Percentiles rank a stretch among this genome's conserved stretches.
phyloP scores from a whole-genome alignment of 1,140 invertebrate species.

The Streblospio benedicti region DNA sequence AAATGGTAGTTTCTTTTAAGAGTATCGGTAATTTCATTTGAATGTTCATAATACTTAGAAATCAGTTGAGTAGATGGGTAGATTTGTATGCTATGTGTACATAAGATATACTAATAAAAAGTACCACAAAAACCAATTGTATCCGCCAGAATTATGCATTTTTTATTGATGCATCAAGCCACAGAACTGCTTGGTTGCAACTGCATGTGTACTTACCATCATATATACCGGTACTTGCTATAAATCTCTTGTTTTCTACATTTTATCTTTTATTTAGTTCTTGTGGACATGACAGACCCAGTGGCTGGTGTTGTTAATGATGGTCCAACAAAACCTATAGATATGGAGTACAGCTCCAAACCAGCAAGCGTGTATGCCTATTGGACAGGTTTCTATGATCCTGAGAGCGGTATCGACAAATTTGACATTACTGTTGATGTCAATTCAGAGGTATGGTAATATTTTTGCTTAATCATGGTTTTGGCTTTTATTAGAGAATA shows the following conservation, averaged over 20 bases:
- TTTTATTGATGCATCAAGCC: not conserved
- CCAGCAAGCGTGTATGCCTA: slow-evolving; percentile 24
- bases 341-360: slow-evolving; percentile 17
- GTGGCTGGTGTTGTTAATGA: slow-evolving; percentile 17
- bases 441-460: slow-evolving; percentile 16
- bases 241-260: no score
- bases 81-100: no score
- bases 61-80: no score
- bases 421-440: slow-evolving; percentile 21
- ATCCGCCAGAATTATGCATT: not conserved
- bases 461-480: no score
- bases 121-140: no score
- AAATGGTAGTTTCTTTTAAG: no score
- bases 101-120: no score
- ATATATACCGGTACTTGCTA: no score
- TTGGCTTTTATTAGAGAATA: no score
- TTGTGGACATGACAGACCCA: slow-evolving; percentile 23
- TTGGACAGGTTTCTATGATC: slow-evolving; percentile 26
- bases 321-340: slow-evolving; percentile 18
- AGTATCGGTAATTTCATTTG: no score
- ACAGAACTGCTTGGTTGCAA: not conserved
- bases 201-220: no score
- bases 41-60: no score
- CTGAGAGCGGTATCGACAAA: slow-evolving; percentile 22
- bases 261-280: slow-evolving; percentile 18